Evolutionary conservation across 2,888 invertebrate genomes (phyloP).

Genomic region (Cheilosia urbana): DNA sequence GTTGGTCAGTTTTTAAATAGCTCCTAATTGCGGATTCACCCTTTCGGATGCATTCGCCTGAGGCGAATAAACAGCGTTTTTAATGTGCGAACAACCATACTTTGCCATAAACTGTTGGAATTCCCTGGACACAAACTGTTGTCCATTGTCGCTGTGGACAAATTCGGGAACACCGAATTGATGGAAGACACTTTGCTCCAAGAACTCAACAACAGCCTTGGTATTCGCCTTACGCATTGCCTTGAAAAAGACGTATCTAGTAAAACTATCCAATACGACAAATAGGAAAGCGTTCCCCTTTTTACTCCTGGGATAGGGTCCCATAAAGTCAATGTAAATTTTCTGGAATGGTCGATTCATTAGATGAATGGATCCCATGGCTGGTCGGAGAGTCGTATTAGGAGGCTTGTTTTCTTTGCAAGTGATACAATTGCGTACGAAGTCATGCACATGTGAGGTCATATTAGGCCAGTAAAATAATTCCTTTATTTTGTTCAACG

Average conservation of each 20-base stretch:
- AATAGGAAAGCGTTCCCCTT: background rate
- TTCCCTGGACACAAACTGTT: background rate
- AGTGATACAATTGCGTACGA: background rate
- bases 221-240: background rate
- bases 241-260: background rate
- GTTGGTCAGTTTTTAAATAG: background rate
- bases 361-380: background rate
- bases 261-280: background rate
- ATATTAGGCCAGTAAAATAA: too few species aligned
- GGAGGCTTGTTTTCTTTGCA: conserved; percentile 2
- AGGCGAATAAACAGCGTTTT: background rate
- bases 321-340: background rate
- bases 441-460: too few species aligned
- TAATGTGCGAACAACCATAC: background rate
- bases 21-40: conserved; percentile 1
- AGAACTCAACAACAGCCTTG: too few species aligned
- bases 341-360: background rate
- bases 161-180: too few species aligned
- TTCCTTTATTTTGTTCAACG: too few species aligned
- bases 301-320: background rate
- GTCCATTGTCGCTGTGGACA: too few species aligned
- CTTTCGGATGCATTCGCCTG: conserved; percentile 14
- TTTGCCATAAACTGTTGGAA: background rate
- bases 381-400: background rate
- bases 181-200: too few species aligned